Percentiles rank a stretch among this genome's conserved stretches.
phyloP scores from a whole-genome alignment of 1,140 invertebrate species.

The Leptoteleia sp. region DNA sequence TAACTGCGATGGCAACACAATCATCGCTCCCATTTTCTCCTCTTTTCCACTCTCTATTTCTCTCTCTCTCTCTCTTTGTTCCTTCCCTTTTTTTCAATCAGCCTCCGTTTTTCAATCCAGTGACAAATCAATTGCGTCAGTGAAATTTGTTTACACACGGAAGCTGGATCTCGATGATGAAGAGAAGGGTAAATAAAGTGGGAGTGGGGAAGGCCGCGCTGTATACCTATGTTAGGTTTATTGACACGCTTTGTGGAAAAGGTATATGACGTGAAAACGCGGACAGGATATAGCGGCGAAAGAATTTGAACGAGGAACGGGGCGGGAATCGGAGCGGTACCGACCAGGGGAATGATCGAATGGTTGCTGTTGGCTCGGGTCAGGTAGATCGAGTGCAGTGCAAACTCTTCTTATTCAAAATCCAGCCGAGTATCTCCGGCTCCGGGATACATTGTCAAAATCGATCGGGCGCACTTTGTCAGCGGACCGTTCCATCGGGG shows the following conservation, averaged over 20 bases:
- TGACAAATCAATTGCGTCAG: constrained; percentile 64
- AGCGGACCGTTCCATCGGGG: constrained; percentile 44
- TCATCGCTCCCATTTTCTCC: no score
- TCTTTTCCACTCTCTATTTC: no score
- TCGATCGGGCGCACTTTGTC: constrained; percentile 54
- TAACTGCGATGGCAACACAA: constrained; percentile 30
- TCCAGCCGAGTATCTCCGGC: constrained; percentile 47
- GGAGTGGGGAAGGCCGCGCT: constrained; percentile 1
- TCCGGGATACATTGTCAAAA: constrained; percentile 63
- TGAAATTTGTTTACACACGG: constrained; percentile 63
- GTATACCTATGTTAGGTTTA: constrained; percentile 59
- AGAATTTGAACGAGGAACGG: constrained; percentile 53
- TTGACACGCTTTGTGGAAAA: constrained; percentile 67
- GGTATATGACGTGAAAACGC: constrained; percentile 52
- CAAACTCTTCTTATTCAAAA: constrained; percentile 66
- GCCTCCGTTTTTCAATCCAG: constrained; percentile 58
- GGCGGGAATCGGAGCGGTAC: constrained; percentile 22
- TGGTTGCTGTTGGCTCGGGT: constrained; percentile 55
- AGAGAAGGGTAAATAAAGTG: constrained; percentile 65
- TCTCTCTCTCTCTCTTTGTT: no score
- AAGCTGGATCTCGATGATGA: constrained; percentile 58
- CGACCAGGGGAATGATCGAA: constrained; percentile 51
- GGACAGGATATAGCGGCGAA: constrained; percentile 46
- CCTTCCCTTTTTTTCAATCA: constrained; percentile 46
- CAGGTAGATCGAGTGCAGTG: constrained; percentile 63